These are phyloP conservation scores for Bellardia bayeri DNA, from an alignment of 2,888 invertebrate genomes.

Conservation along the genomic window DNA sequence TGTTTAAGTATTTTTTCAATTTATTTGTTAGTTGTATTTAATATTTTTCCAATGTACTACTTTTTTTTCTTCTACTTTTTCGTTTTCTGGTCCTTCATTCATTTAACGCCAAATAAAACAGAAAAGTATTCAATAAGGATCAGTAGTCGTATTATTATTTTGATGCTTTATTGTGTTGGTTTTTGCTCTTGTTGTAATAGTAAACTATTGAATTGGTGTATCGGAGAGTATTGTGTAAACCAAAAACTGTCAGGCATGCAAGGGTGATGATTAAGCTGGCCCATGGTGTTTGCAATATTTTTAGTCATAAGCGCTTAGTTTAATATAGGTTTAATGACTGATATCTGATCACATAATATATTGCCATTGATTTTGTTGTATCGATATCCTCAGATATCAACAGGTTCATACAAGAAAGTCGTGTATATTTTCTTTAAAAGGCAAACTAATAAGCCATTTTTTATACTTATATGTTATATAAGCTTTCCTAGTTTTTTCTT, in stretches of 20 bases:
- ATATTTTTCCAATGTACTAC: neutral
- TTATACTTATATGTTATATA: no score
- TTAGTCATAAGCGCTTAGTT: no score
- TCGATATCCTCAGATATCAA: no score
- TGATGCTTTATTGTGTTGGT: neutral
- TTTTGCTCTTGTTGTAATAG: neutral
- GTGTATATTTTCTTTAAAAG: no score
- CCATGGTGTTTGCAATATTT: neutral
- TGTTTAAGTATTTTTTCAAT: slow-evolving; percentile 7
- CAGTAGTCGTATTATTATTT: neutral
- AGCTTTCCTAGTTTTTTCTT: no score
- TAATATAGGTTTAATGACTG: no score
- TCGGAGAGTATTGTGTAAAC: neutral
- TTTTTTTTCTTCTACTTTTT: neutral
- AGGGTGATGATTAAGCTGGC: neutral
- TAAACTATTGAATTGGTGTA: slow-evolving; percentile 2
- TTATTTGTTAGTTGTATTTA: neutral
- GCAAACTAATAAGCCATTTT: no score
- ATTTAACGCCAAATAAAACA: slow-evolving; percentile 4
- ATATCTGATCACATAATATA: no score
- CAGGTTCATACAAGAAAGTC: no score
- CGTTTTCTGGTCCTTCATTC: slow-evolving; percentile 26
- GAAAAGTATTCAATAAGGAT: slow-evolving; percentile 50
- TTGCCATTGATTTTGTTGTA: no score
- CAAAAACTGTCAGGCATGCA: neutral